Conservation (phyloP, 2,113 vertebrate species). For the Corythaixoides concolor region DNA sequence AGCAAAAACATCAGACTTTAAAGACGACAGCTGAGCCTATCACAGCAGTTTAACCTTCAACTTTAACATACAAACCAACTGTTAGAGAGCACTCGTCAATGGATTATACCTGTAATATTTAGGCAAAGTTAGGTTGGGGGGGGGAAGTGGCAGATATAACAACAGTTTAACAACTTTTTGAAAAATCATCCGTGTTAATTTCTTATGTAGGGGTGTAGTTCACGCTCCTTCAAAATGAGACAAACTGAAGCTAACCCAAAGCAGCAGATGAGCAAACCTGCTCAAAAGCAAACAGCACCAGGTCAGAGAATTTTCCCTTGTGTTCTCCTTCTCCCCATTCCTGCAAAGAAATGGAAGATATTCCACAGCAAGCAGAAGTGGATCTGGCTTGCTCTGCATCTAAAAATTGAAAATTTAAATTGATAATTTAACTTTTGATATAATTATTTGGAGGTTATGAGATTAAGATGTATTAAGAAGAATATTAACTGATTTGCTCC, state of each 20-base stretch:
- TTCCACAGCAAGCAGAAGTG: neutral
- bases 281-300: neutral
- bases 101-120: neutral
- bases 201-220: neutral
- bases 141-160: rapidly evolving
- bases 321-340: neutral
- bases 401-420: neutral
- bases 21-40: neutral
- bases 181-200: rapidly evolving
- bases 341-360: neutral
- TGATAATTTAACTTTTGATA: neutral
- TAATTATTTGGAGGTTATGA: neutral
- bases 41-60: conserved; percentile 6
- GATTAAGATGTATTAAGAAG: neutral
- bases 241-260: neutral
- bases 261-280: neutral
- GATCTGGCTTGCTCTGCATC: neutral
- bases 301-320: neutral
- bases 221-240: neutral
- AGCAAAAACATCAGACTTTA: neutral
- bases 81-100: neutral
- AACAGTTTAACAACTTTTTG: neutral
- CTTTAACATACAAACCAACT: neutral
- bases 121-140: neutral
- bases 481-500: neutral